Conservation (phyloP, 2,113 vertebrate genomes). For the Hippocampus zosterae region DNA sequence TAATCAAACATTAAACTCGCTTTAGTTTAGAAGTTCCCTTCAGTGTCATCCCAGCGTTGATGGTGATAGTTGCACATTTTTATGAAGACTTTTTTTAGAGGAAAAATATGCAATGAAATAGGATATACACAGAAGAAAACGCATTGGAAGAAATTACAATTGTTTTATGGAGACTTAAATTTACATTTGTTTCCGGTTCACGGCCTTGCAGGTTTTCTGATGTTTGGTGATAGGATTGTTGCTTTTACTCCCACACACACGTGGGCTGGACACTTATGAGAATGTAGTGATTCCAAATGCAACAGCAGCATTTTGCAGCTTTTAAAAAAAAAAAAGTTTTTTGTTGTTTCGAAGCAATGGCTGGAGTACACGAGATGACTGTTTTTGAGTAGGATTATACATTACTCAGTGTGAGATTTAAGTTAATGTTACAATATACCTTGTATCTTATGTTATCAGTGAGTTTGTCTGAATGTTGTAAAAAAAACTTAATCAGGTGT, state of each 20-base stretch:
- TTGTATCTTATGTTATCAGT: slow-evolving; percentile 23
- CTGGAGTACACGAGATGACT: neutral
- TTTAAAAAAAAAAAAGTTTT: neutral
- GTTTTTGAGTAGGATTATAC: neutral
- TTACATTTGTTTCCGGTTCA: neutral
- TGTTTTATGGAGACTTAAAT: neutral
- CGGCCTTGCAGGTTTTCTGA: neutral
- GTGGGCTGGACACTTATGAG: neutral
- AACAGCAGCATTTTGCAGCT: neutral
- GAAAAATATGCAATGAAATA: neutral
- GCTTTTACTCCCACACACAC: neutral
- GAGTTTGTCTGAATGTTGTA: slow-evolving; percentile 53
- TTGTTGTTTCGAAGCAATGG: neutral
- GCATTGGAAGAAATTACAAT: neutral
- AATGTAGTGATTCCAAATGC: slow-evolving; percentile 6
- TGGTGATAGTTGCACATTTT: slow-evolving; percentile 3
- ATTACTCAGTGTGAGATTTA: slow-evolving; percentile 9
- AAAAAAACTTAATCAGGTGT: neutral
- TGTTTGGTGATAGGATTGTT: neutral
- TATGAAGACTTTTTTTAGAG: neutral
- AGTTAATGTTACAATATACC: neutral
- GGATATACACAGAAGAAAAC: neutral
- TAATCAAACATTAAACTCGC: slow-evolving; percentile 6
- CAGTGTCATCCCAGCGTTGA: neutral
- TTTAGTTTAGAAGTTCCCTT: neutral